Conservation (phyloP, 2,797 vertebrate genomes). For the Cossypha heuglini region DNA sequence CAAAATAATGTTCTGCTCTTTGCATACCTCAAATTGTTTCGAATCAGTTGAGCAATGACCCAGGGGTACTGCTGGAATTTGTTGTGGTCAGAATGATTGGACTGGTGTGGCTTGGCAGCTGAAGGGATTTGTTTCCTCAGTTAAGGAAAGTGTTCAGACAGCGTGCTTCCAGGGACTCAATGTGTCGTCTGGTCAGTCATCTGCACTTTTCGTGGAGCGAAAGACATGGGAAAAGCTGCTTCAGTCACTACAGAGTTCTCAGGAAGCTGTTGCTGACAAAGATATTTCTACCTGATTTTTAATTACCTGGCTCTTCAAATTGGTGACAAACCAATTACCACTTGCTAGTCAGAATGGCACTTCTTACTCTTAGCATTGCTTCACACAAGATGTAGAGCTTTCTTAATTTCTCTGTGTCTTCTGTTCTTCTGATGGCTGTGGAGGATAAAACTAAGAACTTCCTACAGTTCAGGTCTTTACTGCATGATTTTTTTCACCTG, state of each 20-base stretch:
- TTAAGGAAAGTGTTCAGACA: neutral
- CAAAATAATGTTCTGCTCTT: neutral
- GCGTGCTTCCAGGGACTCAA: accelerated
- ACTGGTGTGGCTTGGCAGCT: neutral
- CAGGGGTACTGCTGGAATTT: neutral
- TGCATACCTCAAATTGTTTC: neutral
- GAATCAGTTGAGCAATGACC: neutral
- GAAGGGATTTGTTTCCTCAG: neutral
- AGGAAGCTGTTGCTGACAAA: neutral
- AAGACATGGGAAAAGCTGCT: neutral
- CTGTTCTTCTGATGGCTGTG: neutral
- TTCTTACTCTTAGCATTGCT: neutral
- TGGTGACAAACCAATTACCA: neutral
- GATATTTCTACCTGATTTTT: neutral
- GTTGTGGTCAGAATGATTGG: neutral
- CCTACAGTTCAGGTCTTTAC: neutral
- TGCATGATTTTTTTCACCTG: neutral
- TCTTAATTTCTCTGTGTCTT: neutral
- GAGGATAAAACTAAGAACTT: neutral
- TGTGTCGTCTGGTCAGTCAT: accelerated
- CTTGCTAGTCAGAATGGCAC: neutral
- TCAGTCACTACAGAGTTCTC: neutral
- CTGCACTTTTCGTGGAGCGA: neutral
- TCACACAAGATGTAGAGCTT: neutral
- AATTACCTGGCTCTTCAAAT: neutral